These are phyloP conservation scores for Ostrea denselamellosa DNA, from an alignment of 1,140 invertebrate genomes.

Conservation along the genomic window DNA sequence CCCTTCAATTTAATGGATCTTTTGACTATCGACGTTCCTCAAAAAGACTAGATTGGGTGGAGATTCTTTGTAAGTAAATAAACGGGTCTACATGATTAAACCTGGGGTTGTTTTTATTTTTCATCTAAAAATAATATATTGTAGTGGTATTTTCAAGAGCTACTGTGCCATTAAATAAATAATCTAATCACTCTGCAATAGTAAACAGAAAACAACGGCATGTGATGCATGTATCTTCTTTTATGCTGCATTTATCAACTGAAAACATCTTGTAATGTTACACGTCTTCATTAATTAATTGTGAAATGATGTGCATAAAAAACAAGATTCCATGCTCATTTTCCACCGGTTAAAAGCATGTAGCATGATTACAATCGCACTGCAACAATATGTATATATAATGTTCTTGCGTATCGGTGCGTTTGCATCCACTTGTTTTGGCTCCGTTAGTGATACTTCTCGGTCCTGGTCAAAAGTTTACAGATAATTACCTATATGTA, in stretches of 20 bases:
- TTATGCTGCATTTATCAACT: neutral
- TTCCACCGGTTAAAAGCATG: neutral
- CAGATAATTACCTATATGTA: neutral
- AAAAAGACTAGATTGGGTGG: too few species aligned
- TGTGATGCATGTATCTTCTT: neutral
- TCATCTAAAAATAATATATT: too few species aligned
- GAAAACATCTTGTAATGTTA: constrained; percentile 13
- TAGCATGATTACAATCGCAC: neutral
- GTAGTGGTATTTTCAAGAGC: too few species aligned
- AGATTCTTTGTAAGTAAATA: too few species aligned
- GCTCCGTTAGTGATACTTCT: neutral
- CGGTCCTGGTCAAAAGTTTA: neutral
- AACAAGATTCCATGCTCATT: neutral
- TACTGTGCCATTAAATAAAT: too few species aligned
- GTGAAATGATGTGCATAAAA: neutral
- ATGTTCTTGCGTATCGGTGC: neutral
- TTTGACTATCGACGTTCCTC: too few species aligned
- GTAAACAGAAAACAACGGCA: neutral
- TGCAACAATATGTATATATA: neutral
- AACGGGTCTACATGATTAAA: too few species aligned
- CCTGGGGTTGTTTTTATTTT: too few species aligned
- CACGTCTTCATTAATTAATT: constrained; percentile 18
- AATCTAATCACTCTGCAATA: too few species aligned
- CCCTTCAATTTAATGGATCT: too few species aligned
- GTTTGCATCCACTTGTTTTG: neutral